A percentile compares a stretch with the other conserved stretches of the same genome.
phyloP scores from a whole-genome alignment of 2,797 vertebrate genomes.

The Basileuterus tristriatus region DNA sequence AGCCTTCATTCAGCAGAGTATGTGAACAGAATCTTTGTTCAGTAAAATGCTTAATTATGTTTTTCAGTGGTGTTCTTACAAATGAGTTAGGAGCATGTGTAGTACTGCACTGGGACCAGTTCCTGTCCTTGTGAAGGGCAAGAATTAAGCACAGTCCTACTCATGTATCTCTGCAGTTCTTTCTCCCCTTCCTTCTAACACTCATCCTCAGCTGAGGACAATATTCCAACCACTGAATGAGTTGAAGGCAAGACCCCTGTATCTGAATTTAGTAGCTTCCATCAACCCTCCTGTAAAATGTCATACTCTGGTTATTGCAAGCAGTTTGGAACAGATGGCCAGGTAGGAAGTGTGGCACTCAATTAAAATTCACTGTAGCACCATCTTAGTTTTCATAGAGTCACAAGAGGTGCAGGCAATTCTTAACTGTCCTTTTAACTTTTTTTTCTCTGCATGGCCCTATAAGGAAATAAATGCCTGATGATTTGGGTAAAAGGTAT shows the following conservation, averaged over 20 bases:
- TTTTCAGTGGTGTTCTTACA: not conserved
- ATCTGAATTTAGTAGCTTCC: not conserved
- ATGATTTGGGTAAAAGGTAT: not conserved
- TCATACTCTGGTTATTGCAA: not conserved
- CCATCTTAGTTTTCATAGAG: not conserved
- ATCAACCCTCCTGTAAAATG: not conserved
- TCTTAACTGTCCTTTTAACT: fast-evolving
- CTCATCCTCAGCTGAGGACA: not conserved
- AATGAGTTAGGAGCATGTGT: not conserved
- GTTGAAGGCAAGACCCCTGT: not conserved
- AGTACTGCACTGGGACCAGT: not conserved
- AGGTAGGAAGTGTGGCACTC: not conserved
- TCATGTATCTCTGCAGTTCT: not conserved
- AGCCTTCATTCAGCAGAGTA: not conserved
- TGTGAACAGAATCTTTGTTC: conserved; percentile 19
- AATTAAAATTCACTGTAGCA: not conserved
- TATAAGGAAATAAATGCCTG: not conserved
- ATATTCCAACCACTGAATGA: not conserved
- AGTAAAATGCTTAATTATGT: not conserved
- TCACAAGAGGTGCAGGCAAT: not conserved
- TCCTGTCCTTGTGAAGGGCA: not conserved
- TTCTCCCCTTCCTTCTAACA: not conserved
- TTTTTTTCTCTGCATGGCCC: not conserved
- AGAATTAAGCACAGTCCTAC: not conserved
- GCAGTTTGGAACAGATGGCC: not conserved